Percentiles rank a stretch among this genome's conserved stretches.
These are phyloP conservation scores for Phrixothrix hirtus DNA, from an alignment of 2,888 invertebrate genomes.

Conservation along the genomic window DNA sequence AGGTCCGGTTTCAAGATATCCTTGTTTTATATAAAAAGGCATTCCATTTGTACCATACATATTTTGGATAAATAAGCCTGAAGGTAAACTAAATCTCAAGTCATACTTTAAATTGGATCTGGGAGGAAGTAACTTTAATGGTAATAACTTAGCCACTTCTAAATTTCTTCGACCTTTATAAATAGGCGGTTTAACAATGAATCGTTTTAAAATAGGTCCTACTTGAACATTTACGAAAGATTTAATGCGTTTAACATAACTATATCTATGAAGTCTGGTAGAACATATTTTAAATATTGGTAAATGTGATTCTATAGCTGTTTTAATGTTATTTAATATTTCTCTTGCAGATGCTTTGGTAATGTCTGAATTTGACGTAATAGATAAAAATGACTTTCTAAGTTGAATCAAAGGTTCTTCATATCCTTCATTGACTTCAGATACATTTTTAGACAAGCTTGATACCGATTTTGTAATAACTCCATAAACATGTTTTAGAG, in stretches of 20 bases:
- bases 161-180: constrained; percentile 9
- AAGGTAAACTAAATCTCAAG: constrained; percentile 22
- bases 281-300: constrained; percentile 34
- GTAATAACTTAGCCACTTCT: constrained; percentile 20
- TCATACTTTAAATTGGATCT: constrained; percentile 11
- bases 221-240: constrained; percentile 24
- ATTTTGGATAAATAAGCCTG: constrained; percentile 26
- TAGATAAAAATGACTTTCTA: background rate
- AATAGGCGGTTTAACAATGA: constrained; percentile 18
- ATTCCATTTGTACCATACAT: constrained; percentile 5
- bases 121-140: constrained; percentile 8
- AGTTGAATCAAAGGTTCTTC: background rate
- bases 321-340: constrained; percentile 18
- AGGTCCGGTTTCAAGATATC: constrained; percentile 23
- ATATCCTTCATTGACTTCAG: background rate
- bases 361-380: background rate
- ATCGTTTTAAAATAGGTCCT: constrained; percentile 20
- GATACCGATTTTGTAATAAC: constrained; percentile 1
- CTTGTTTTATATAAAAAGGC: constrained; percentile 26
- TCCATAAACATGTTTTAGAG: constrained; percentile 1
- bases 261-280: constrained; percentile 27
- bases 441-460: background rate
- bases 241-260: constrained; percentile 32
- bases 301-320: constrained; percentile 15
- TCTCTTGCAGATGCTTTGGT: background rate